Evolutionary conservation across 2,797 vertebrate species (phyloP).

Genomic region (Enteromius trimaculatus): DNA sequence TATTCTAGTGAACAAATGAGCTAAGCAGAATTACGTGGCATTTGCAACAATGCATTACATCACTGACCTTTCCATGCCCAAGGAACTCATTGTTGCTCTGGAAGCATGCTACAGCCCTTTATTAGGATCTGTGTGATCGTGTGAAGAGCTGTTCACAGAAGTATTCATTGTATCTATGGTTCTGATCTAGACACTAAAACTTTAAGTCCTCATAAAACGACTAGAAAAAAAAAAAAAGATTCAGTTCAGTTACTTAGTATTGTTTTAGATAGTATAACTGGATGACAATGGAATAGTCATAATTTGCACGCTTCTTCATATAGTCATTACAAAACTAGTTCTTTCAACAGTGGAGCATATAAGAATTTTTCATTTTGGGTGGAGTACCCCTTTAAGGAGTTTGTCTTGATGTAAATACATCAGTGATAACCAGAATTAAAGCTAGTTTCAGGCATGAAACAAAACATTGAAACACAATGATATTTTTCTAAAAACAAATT

Average conservation of each 20-base stretch:
- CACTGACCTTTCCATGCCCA: slow-evolving; percentile 19
- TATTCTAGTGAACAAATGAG: slow-evolving; percentile 24
- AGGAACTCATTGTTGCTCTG: slow-evolving; percentile 8
- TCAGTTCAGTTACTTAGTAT: neutral
- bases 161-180: slow-evolving; percentile 6
- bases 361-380: neutral
- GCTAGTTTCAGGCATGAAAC: neutral
- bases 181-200: neutral
- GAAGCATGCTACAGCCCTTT: slow-evolving; percentile 28
- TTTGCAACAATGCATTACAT: slow-evolving; percentile 30
- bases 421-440: neutral
- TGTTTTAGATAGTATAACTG: neutral
- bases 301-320: neutral
- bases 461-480: neutral
- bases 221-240: neutral
- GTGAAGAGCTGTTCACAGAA: neutral
- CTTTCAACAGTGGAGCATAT: neutral
- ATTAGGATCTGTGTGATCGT: slow-evolving; percentile 43
- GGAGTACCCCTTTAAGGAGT: neutral
- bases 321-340: neutral
- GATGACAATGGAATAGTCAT: neutral
- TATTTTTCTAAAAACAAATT: slow-evolving; percentile 4
- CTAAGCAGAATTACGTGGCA: slow-evolving; percentile 12
- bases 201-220: neutral
- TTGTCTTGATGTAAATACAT: neutral